These are phyloP conservation scores for Eospalax fontanierii DNA, from an alignment of 2,797 vertebrate genomes.

Conservation along the genomic window DNA sequence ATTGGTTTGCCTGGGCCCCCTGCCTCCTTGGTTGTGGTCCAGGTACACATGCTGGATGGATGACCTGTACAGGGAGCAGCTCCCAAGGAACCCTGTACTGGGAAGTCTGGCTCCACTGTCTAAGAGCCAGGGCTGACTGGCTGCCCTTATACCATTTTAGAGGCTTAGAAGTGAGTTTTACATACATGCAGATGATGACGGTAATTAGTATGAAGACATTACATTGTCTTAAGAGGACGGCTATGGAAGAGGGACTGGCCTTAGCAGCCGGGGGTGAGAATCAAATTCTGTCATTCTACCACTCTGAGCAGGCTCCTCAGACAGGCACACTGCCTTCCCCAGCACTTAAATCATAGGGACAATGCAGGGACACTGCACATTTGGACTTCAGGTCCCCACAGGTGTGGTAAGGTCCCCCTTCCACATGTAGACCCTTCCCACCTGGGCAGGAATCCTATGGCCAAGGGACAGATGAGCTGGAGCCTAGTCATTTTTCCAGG, in stretches of 20 bases:
- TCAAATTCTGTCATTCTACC: background rate
- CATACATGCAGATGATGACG: background rate
- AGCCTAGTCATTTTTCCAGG: background rate
- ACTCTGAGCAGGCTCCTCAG: background rate
- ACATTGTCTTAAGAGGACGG: background rate
- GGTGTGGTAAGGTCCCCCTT: background rate
- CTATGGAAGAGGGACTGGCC: background rate
- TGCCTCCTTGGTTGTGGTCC: background rate
- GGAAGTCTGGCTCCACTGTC: background rate
- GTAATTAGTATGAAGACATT: background rate
- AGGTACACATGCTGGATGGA: background rate
- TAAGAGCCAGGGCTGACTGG: background rate
- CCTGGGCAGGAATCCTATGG: background rate
- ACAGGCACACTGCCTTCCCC: background rate
- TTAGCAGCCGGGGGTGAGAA: background rate
- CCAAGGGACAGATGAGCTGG: background rate
- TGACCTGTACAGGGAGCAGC: background rate
- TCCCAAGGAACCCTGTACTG: background rate
- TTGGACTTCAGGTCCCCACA: background rate
- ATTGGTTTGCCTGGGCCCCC: background rate
- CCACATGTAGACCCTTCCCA: background rate
- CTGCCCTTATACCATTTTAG: background rate
- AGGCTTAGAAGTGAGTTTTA: background rate
- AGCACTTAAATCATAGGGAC: background rate
- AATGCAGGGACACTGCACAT: background rate